Evolutionary conservation across 1,140 invertebrate species (phyloP).

Genomic region (Archivesica marissinica): DNA sequence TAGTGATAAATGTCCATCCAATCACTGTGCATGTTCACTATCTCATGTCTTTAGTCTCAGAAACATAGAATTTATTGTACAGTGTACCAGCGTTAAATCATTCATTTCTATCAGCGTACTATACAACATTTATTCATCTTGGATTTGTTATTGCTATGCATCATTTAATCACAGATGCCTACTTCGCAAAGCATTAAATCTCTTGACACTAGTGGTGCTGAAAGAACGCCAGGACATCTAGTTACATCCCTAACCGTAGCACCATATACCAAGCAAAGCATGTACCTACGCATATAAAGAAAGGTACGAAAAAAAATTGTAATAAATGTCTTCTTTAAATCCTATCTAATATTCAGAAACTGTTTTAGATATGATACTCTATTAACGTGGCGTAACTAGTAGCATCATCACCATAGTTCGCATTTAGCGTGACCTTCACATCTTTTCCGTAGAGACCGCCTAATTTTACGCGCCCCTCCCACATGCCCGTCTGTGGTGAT

Average conservation of each 20-base stretch:
- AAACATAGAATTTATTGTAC: too few relatives aligned
- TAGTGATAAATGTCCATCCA: too few relatives aligned
- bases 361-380: constrained; percentile 75
- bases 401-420: constrained; percentile 80
- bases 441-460: constrained; percentile 69
- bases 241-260: not conserved
- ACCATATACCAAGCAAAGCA: constrained; percentile 7
- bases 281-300: not conserved
- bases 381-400: constrained; percentile 82
- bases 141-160: too few relatives aligned
- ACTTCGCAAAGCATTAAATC: too few relatives aligned
- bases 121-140: too few relatives aligned
- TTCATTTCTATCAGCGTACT: too few relatives aligned
- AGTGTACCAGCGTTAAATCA: too few relatives aligned
- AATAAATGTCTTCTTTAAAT: constrained; percentile 10
- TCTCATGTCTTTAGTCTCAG: too few relatives aligned
- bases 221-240: too few relatives aligned
- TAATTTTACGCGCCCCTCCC: constrained; percentile 78
- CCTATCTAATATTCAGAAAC: not conserved
- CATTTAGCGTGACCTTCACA: constrained; percentile 79
- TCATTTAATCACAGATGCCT: too few relatives aligned
- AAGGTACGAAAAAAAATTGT: constrained; percentile 7
- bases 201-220: too few relatives aligned
- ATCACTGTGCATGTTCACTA: too few relatives aligned
- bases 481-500: constrained; percentile 69